phyloP scores from a whole-genome alignment of 2,888 invertebrate genomes.

The Chrysolina americana region DNA sequence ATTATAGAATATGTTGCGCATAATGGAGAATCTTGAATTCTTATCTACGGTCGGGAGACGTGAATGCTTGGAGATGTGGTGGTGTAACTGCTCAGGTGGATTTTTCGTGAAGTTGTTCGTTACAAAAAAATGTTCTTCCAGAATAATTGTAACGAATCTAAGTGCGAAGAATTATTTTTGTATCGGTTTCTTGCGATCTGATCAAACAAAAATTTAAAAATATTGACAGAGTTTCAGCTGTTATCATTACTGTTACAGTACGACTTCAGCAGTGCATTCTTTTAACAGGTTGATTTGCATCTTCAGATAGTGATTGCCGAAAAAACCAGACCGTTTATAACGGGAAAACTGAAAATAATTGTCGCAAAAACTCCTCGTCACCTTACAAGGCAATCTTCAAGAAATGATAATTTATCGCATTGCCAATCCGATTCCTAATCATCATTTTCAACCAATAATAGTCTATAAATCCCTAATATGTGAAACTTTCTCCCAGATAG shows the following conservation, averaged over 20 bases:
- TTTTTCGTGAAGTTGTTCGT: too few species aligned
- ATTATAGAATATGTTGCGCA: constrained; percentile 52
- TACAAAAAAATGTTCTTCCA: too few species aligned
- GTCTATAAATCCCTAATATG: constrained; percentile 66
- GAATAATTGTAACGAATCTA: too few species aligned
- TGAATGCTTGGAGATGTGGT: too few species aligned
- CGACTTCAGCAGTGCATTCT: too few species aligned
- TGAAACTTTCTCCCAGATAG: constrained; percentile 63
- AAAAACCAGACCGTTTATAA: constrained; percentile 5
- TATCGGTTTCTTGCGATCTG: too few species aligned
- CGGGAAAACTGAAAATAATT: constrained; percentile 5
- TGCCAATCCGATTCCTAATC: constrained; percentile 56
- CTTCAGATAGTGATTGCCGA: neutral
- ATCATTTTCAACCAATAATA: constrained; percentile 61
- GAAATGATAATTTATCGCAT: constrained; percentile 55
- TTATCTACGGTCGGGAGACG: constrained; percentile 31
- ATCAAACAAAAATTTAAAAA: too few species aligned
- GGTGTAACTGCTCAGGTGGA: neutral
- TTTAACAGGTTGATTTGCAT: neutral
- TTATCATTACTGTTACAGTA: too few species aligned
- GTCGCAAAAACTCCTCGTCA: constrained; percentile 38
- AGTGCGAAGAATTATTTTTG: too few species aligned
- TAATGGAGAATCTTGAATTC: constrained; percentile 45
- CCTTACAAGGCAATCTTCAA: constrained; percentile 50
- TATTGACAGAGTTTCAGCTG: too few species aligned